These are phyloP conservation scores for Poicephalus gulielmi DNA, from an alignment of 2,113 vertebrate genomes.

Conservation along the genomic window DNA sequence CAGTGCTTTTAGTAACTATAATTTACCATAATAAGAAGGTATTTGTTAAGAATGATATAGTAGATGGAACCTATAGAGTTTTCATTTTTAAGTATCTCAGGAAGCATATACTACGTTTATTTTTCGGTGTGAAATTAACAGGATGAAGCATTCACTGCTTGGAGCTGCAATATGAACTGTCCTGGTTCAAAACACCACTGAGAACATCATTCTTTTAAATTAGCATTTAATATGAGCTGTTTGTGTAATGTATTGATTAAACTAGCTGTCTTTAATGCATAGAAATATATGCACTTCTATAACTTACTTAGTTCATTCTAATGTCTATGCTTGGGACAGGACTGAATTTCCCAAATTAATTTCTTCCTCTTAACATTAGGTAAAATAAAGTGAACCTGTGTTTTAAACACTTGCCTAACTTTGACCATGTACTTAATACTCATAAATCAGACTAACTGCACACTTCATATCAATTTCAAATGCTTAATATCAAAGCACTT, in stretches of 20 bases:
- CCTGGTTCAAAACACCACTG: neutral
- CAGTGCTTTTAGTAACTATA: neutral
- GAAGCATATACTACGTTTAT: neutral
- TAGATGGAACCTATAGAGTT: neutral
- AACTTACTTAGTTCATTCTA: neutral
- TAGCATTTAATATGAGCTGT: neutral
- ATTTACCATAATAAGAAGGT: neutral
- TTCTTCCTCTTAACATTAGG: neutral
- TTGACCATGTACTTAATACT: neutral
- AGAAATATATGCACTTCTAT: neutral
- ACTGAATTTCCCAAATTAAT: neutral
- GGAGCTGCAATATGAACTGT: neutral
- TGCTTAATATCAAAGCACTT: neutral
- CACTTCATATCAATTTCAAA: neutral
- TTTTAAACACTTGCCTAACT: neutral
- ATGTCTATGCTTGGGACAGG: neutral
- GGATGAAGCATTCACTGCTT: neutral
- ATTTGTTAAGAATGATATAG: neutral
- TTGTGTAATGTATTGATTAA: neutral
- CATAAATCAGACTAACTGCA: neutral
- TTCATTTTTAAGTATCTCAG: neutral
- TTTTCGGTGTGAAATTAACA: neutral
- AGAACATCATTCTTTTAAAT: neutral
- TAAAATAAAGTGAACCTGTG: neutral
- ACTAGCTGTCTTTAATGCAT: neutral